phyloP scores from a whole-genome alignment of 2,888 invertebrate species.

The Leptinotarsa juncta region DNA sequence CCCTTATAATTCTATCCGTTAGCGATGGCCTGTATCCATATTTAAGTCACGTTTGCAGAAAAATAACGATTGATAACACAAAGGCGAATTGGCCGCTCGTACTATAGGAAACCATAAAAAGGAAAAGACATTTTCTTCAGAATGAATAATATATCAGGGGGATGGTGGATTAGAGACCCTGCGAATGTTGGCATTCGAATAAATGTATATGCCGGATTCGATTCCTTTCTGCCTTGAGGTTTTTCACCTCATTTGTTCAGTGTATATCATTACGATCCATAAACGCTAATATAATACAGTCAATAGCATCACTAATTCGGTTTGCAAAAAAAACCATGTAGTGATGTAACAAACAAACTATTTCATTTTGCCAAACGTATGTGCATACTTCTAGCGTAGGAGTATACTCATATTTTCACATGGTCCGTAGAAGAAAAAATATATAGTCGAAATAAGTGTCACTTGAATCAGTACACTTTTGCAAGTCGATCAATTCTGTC shows the following conservation, averaged over 20 bases:
- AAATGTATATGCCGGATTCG: constrained; percentile 1
- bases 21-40: constrained; percentile 46
- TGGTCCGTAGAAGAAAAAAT: no score
- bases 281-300: neutral
- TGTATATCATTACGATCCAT: neutral
- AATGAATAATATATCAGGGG: constrained; percentile 55
- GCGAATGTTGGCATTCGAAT: neutral
- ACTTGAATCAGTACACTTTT: no score
- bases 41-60: constrained; percentile 58
- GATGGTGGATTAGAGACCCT: constrained; percentile 25
- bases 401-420: no score
- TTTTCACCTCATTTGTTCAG: constrained; percentile 37
- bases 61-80: constrained; percentile 61
- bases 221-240: constrained; percentile 28
- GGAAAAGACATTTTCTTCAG: constrained; percentile 49
- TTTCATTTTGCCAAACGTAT: no score
- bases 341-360: no score
- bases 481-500: no score
- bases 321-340: no score
- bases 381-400: no score
- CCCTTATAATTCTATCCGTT: constrained; percentile 29
- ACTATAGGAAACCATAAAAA: constrained; percentile 53
- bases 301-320: no score
- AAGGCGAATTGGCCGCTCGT: constrained; percentile 57
- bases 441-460: no score